Evolutionary conservation across 2,888 invertebrate species (phyloP), one percentile per base, ranked within the genome.

Genomic region (Pyrocoelia pectoralis): DNA sequence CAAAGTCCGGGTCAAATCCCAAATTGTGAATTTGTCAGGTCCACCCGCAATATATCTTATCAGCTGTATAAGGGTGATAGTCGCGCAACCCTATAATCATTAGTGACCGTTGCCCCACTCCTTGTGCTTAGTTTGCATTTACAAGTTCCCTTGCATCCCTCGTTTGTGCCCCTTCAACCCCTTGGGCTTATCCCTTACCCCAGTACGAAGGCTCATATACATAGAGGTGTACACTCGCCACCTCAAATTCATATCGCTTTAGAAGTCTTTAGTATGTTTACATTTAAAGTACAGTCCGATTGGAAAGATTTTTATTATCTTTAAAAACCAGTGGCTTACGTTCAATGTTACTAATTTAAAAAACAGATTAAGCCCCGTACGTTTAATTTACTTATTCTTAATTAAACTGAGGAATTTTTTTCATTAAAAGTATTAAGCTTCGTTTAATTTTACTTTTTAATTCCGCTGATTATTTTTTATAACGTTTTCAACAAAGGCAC

Each of bases 81-180:
- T 81, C 79, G 79, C 76, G 67, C 74, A 74, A 74, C 76, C 73
- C 74, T 72, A 71, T 72, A 77, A 79, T 80, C 81, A 80, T 81
- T 80, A 81, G 80, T 79, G 77, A 79, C 78, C 78, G 76, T 76
- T 75, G 75, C 78, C 75, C 78, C 77, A 74, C 77, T 77, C 77
- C 79, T 78, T 79, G 76, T 79, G 80, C 81, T 81, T 81, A 81
- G 81, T 81, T 81, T 81, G 81, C 81, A 81, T 81, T 81, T 80
- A 80, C 81, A 81, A 81, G 79, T 80, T 79, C 73, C 75, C 75
- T 72, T 73, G 71, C 75, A 72, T 70, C 72, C 69, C 71, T 72
- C 73, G 66, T 65, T 56, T 60, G 49, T 56, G 51, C 71, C 74
- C 72, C 69, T 70, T 69, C 67, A 68, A 67, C 68, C 71, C 75